These are phyloP conservation scores for Reticulitermes speratus DNA, from an alignment of 1,140 invertebrate species.

Conservation along the genomic window DNA sequence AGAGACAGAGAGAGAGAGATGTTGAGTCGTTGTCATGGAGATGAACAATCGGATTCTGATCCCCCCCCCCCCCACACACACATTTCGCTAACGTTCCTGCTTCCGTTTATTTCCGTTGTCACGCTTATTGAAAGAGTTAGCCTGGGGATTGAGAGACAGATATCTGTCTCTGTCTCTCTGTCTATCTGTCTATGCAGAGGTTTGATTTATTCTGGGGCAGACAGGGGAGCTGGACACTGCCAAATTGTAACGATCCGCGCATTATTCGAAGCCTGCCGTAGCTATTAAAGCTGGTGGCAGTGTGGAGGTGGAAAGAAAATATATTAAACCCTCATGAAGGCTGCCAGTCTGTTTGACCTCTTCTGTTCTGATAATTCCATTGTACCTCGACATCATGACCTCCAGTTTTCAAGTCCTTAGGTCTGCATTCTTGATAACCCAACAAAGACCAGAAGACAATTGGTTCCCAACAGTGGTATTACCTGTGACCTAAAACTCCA, in stretches of 20 bases:
- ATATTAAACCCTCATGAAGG: too few species aligned
- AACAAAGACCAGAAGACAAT: too few species aligned
- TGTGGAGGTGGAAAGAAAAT: too few species aligned
- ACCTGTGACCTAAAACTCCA: too few species aligned
- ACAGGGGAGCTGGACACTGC: background rate
- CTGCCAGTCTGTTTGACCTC: too few species aligned
- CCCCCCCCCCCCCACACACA: background rate
- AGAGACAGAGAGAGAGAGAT: background rate
- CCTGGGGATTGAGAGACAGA: background rate
- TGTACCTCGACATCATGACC: too few species aligned
- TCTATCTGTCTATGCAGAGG: background rate
- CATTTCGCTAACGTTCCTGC: background rate
- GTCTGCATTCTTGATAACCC: too few species aligned
- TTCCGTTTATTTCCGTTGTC: slow-evolving; percentile 15
- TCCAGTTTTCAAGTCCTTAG: too few species aligned
- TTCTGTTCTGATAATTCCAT: too few species aligned
- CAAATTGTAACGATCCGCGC: slow-evolving; percentile 17
- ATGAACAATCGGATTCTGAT: slow-evolving; percentile 9
- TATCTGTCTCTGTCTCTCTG: background rate
- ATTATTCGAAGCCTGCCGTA: background rate
- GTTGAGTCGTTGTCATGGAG: slow-evolving; percentile 14
- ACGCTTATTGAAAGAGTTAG: slow-evolving; percentile 18
- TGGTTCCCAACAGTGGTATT: too few species aligned
- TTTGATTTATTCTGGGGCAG: slow-evolving; percentile 11
- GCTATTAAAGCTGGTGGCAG: too few species aligned